Conservation (phyloP, 2,888 invertebrate species). For the Brenthis hecate region DNA sequence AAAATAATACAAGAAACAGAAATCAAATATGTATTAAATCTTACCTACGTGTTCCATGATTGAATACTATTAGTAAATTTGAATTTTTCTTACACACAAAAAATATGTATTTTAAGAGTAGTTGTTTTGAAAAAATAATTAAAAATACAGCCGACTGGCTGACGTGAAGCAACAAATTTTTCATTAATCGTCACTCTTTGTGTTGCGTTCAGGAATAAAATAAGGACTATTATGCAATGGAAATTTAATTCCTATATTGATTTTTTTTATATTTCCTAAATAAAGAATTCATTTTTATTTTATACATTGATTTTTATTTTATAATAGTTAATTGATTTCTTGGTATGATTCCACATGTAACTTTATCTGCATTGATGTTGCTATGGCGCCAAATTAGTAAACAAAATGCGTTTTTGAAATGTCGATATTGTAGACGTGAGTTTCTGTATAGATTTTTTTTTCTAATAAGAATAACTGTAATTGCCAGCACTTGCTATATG, state of each 20-base stretch:
- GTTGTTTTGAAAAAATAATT: slow-evolving; percentile 77
- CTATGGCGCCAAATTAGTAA: slow-evolving; percentile 64
- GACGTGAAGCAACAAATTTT: slow-evolving; percentile 78
- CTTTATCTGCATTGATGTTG: slow-evolving; percentile 45
- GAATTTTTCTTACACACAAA: slow-evolving; percentile 33
- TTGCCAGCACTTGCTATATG: too few relatives aligned
- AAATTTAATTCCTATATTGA: neutral
- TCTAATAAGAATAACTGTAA: too few relatives aligned
- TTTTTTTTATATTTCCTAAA: neutral
- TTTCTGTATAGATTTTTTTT: neutral
- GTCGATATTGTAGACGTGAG: too few relatives aligned
- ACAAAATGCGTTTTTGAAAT: slow-evolving; percentile 28
- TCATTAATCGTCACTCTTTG: slow-evolving; percentile 40
- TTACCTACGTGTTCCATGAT: slow-evolving; percentile 74
- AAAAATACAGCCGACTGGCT: slow-evolving; percentile 71
- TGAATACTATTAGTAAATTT: slow-evolving; percentile 45
- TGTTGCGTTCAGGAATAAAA: slow-evolving; percentile 35
- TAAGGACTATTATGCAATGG: neutral
- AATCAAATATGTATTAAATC: slow-evolving; percentile 40
- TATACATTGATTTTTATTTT: too few relatives aligned
- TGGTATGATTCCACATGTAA: too few relatives aligned
- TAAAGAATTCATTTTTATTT: too few relatives aligned
- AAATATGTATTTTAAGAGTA: slow-evolving; percentile 44
- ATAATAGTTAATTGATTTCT: too few relatives aligned
- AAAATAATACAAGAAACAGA: slow-evolving; percentile 41